Conservation (phyloP, 2,888 invertebrate species). For the Nephrotoma appendiculata region DNA sequence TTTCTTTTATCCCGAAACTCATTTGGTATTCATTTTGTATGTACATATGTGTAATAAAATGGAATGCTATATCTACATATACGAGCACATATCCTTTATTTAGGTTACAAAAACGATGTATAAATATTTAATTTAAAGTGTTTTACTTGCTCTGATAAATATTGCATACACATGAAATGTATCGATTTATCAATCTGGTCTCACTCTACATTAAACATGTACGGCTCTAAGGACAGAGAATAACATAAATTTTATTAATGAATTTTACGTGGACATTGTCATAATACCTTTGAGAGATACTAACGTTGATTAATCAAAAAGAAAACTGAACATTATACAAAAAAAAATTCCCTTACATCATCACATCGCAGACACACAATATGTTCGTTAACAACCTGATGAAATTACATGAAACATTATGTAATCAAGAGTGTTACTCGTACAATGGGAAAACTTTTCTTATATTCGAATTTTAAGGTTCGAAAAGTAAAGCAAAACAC, state of each 20-base stretch:
- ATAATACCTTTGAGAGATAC: background rate
- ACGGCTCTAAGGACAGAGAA: background rate
- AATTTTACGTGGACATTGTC: background rate
- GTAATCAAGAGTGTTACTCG: background rate
- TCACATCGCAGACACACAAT: background rate
- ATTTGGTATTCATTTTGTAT: background rate
- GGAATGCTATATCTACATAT: background rate
- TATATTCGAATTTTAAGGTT: background rate
- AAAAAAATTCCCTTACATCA: background rate
- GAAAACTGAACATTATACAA: background rate
- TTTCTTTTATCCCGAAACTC: background rate
- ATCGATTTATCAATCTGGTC: background rate
- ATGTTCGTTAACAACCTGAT: background rate
- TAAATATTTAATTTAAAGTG: background rate
- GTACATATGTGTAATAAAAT: background rate
- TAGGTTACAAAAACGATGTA: background rate
- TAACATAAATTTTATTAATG: background rate
- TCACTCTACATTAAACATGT: background rate
- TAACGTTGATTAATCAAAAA: background rate
- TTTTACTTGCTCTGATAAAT: background rate
- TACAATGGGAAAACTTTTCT: background rate
- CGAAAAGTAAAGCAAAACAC: background rate
- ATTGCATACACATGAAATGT: background rate
- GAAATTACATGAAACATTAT: background rate
- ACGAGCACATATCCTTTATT: background rate